Base-by-base conservation (phyloP, 2,113 vertebrate species). In the Ibidorhyncha struthersii region DNA sequence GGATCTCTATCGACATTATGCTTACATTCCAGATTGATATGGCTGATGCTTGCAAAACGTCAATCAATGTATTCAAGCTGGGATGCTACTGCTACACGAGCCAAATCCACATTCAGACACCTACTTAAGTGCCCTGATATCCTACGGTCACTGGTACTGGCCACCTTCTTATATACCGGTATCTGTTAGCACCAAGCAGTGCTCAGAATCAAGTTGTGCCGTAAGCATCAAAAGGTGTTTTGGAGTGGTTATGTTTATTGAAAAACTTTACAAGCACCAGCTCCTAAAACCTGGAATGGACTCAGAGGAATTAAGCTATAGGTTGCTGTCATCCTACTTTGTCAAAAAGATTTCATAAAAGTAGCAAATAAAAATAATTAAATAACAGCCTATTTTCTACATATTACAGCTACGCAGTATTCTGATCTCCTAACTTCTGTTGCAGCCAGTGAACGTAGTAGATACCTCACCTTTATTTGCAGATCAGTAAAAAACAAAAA, bases 251-350 rank as follows among this genome's bases (percentile, higher is more conserved):
- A 25, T 30, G 17, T 49, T 41, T 83, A 58, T 3, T 61, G 67
- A 34, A 87, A 79, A 82, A 26, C 12, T 38, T 71, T 23, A 86
- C 82, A 50, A 36, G 86, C 79, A 97, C 58, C 96, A 97, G 63
- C 61, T 97, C 77, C 80, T 87, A 91, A 97, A 97, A 89, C 69
- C 21, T 63, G 72, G 89, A 94, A 87, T 19, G 49, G 22, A 95
- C 30, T 84, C 63, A 82, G 93, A 97, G 80, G 86, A 98, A 96
- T 90, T 77, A 96, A 97, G 96, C 79, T 82, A 96, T 58, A 89
- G 59, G n/a, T 26, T 93, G 90, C 77, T 94, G 97, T 97, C 86
- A 90, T 58, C 73, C 91, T 94, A 62, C 82, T 93, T 96, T 2
- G 6, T 62, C 91, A 78, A 91, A 94, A 97, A 91, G 59, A 80